Evolutionary conservation across 2,797 vertebrate species (phyloP).

Genomic region (Amniataba percoides): DNA sequence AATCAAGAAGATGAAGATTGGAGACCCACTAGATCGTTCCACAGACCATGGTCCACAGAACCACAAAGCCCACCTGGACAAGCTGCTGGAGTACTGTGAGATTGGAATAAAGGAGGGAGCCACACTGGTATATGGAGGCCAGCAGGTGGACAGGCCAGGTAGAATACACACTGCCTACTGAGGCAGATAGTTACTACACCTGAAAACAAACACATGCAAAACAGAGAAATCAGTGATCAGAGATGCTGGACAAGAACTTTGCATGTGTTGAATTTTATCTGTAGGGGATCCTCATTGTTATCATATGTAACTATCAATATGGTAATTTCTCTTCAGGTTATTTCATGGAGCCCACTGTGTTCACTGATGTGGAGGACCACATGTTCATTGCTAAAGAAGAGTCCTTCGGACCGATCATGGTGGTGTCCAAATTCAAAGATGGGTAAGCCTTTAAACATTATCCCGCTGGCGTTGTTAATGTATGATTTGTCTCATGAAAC

Average conservation of each 20-base stretch:
- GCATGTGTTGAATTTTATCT: not conserved
- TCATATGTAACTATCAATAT: not conserved
- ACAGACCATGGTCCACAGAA: slow-evolving; percentile 98
- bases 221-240: not conserved
- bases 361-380: slow-evolving; percentile 94
- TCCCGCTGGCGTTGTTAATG: rapidly evolving
- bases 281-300: not conserved
- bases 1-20: slow-evolving; percentile 97
- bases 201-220: not conserved
- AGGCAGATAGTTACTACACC: not conserved
- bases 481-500: not conserved
- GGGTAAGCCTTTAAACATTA: slow-evolving; percentile 84
- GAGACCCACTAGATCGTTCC: slow-evolving; percentile 95
- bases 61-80: slow-evolving; percentile 96
- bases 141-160: slow-evolving; percentile 92
- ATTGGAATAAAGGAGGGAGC: slow-evolving; percentile 94
- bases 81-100: slow-evolving; percentile 95
- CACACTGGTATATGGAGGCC: slow-evolving; percentile 91
- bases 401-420: slow-evolving; percentile 97
- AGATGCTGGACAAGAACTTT: not conserved
- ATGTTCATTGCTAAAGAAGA: slow-evolving; percentile 97
- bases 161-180: not conserved
- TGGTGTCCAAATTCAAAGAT: slow-evolving; percentile 95
- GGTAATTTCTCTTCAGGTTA: slow-evolving; percentile 83
- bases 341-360: slow-evolving; percentile 98